A percentile compares a stretch with the other conserved stretches of the same genome.
These are phyloP conservation scores for Rhynchomys soricoides DNA, from an alignment of 2,113 vertebrate genomes.

Conservation along the genomic window DNA sequence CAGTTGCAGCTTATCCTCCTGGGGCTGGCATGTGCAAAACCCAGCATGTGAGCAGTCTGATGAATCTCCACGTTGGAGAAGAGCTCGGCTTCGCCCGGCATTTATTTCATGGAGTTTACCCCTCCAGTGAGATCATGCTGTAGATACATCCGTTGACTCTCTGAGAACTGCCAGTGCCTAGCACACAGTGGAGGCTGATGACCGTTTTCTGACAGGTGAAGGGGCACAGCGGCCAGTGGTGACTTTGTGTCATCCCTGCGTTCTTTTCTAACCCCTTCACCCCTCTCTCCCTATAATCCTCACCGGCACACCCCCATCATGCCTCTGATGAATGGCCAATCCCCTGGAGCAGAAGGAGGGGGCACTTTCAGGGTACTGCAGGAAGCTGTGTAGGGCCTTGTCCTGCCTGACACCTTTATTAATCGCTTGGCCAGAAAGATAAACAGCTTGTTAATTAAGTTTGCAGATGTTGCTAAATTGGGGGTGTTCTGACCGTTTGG, in stretches of 20 bases:
- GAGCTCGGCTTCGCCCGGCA: accelerated
- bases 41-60: background rate
- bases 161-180: accelerated
- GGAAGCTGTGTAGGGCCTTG: constrained; percentile 52
- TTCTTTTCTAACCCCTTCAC: no score
- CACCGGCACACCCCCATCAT: background rate
- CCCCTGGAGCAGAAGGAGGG: background rate
- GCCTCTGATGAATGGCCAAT: constrained; percentile 58
- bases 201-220: background rate
- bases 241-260: background rate
- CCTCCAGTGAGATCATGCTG: accelerated
- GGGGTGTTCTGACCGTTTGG: constrained; percentile 43
- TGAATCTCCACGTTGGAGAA: background rate
- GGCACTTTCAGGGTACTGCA: constrained; percentile 27
- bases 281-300: background rate
- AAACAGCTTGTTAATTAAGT: constrained; percentile 80
- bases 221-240: background rate
- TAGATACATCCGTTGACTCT: accelerated
- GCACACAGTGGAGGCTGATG: accelerated
- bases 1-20: accelerated
- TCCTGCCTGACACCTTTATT: constrained; percentile 79
- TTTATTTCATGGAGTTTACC: background rate
- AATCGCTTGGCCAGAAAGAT: constrained; percentile 73
- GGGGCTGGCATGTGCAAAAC: accelerated
- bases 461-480: constrained; percentile 77